Conservation (phyloP, 2,888 invertebrate genomes). For the Fragum fragum region DNA sequence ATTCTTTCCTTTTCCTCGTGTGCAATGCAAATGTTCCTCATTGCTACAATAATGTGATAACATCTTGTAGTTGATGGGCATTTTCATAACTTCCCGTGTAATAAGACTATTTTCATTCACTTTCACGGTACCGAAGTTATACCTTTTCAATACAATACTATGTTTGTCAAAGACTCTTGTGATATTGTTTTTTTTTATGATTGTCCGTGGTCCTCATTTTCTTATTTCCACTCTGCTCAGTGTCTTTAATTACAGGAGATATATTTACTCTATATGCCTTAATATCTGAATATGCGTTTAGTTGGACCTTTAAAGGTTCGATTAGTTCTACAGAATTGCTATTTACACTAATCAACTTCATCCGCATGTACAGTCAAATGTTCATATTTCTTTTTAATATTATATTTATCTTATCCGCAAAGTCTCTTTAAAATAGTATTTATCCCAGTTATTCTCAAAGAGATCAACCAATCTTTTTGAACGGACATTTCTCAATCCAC, state of each 20-base stretch:
- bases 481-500: no score
- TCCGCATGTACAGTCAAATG: neutral
- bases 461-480: slow-evolving; percentile 15
- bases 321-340: no score
- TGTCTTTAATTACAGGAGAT: no score
- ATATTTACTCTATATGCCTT: no score
- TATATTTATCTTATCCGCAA: slow-evolving; percentile 3
- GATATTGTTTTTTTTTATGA: neutral
- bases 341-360: neutral
- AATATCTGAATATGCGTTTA: no score
- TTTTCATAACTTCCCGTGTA: slow-evolving; percentile 34
- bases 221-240: no score
- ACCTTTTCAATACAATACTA: slow-evolving; percentile 25
- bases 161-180: slow-evolving; percentile 30
- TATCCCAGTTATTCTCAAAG: slow-evolving; percentile 25
- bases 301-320: no score
- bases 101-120: slow-evolving; percentile 27
- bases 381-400: neutral
- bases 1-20: neutral
- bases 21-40: neutral
- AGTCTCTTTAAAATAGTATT: slow-evolving; percentile 1
- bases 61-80: slow-evolving; percentile 32
- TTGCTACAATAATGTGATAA: slow-evolving; percentile 46
- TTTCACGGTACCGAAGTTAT: slow-evolving; percentile 42
- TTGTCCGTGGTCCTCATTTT: no score